Percentiles rank a stretch among this genome's conserved stretches.
Evolutionary conservation across 2,797 vertebrate species (phyloP).

Genomic region (Hemitrygon akajei): DNA sequence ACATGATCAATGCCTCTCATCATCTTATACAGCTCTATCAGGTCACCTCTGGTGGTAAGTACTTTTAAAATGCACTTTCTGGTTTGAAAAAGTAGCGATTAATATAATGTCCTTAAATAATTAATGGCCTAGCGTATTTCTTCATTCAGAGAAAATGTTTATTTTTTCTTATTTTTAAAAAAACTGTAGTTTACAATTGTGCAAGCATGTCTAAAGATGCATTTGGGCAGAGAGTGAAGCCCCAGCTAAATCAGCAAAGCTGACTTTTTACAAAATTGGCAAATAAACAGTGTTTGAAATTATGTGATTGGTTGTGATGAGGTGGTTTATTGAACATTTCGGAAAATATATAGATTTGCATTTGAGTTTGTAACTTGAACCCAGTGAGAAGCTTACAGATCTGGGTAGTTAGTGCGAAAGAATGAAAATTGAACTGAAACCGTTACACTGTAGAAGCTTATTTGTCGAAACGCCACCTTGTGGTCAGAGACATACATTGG

Average conservation of each 20-base stretch:
- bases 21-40: too few relatives aligned
- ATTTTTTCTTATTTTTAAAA: background rate
- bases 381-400: background rate
- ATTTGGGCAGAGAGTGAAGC: background rate
- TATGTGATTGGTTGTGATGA: background rate
- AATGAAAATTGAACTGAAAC: background rate
- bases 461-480: background rate
- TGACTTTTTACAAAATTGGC: background rate
- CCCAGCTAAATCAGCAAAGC: background rate
- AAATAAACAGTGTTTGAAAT: background rate
- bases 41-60: background rate
- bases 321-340: too few relatives aligned
- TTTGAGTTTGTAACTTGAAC: background rate
- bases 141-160: conserved; percentile 11
- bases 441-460: background rate
- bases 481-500: background rate
- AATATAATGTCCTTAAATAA: background rate
- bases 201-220: background rate
- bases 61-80: background rate
- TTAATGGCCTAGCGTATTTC: background rate
- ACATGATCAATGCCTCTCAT: too few relatives aligned
- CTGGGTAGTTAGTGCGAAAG: background rate
- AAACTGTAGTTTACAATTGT: background rate
- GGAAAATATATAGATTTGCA: background rate
- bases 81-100: background rate